These are phyloP conservation scores for Nebria salina DNA, from an alignment of 2,888 invertebrate genomes.

Conservation along the genomic window DNA sequence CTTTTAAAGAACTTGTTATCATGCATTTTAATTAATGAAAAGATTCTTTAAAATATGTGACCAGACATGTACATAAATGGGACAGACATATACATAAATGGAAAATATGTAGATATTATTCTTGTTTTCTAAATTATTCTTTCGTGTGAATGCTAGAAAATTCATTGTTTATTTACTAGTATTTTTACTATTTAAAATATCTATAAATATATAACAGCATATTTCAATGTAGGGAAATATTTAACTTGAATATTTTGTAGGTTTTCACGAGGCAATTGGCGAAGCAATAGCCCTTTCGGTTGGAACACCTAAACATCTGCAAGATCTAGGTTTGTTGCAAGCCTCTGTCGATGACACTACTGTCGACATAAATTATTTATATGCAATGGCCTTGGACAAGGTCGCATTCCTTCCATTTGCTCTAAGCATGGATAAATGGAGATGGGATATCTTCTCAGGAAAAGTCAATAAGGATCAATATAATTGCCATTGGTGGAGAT, in stretches of 20 bases:
- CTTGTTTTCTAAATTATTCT: too few species aligned
- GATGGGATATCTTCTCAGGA: constrained; percentile 86
- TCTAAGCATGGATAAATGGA: constrained; percentile 84
- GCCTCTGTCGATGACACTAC: constrained; percentile 83
- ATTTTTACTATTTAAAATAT: background rate
- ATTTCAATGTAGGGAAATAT: too few species aligned
- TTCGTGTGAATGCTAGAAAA: too few species aligned
- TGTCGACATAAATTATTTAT: constrained; percentile 86
- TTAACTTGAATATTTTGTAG: constrained; percentile 61
- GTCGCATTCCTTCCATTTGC: constrained; percentile 86
- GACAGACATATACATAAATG: too few species aligned
- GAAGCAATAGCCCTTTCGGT: constrained; percentile 89
- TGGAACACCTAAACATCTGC: constrained; percentile 84
- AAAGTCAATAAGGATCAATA: constrained; percentile 78
- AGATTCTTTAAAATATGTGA: too few species aligned
- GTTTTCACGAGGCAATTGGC: constrained; percentile 93
- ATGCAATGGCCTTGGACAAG: constrained; percentile 87
- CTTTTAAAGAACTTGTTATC: too few species aligned
- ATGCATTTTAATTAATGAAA: too few species aligned
- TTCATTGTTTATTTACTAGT: too few species aligned
- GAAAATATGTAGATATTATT: too few species aligned
- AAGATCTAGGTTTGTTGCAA: constrained; percentile 82
- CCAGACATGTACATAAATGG: too few species aligned
- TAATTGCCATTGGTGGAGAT: constrained; percentile 89
- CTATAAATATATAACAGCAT: background rate